phyloP scores from a whole-genome alignment of 2,113 vertebrate species.

The Clupea harengus region DNA sequence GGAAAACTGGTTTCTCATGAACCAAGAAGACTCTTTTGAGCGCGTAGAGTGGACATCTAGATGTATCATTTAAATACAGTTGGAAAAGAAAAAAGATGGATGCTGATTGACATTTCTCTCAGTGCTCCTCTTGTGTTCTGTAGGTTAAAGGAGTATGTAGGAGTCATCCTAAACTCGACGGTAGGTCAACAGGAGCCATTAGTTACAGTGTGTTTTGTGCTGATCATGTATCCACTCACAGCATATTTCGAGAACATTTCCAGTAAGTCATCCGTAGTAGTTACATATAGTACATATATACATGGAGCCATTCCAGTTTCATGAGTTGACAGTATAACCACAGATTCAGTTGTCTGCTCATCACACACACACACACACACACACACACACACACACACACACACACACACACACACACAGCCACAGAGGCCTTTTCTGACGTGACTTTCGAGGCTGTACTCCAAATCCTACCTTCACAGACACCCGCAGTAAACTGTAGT shows the following conservation, averaged over 20 bases:
- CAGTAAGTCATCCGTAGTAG: conserved; percentile 43
- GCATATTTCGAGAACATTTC: neutral
- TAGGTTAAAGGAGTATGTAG: neutral
- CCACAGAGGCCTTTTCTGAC: neutral
- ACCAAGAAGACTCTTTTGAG: neutral
- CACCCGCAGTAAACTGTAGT: neutral
- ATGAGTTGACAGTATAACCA: neutral
- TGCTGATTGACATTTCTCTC: neutral
- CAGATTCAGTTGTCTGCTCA: neutral
- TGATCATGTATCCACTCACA: neutral
- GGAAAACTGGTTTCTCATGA: neutral
- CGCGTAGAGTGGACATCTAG: neutral
- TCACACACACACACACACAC: conserved; percentile 9
- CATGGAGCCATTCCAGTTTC: conserved; percentile 32
- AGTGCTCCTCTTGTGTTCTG: neutral
- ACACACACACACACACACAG: neutral
- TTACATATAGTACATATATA: conserved; percentile 57
- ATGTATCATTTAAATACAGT: neutral
- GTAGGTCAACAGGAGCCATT: neutral
- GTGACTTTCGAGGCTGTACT: neutral
- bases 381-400: neutral
- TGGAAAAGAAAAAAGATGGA: neutral
- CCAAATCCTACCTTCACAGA: neutral
- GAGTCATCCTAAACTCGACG: neutral
- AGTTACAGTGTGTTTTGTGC: conserved; percentile 2